Evolutionary conservation across 2,113 vertebrate genomes (phyloP).

Genomic region (Takifugu flavidus): DNA sequence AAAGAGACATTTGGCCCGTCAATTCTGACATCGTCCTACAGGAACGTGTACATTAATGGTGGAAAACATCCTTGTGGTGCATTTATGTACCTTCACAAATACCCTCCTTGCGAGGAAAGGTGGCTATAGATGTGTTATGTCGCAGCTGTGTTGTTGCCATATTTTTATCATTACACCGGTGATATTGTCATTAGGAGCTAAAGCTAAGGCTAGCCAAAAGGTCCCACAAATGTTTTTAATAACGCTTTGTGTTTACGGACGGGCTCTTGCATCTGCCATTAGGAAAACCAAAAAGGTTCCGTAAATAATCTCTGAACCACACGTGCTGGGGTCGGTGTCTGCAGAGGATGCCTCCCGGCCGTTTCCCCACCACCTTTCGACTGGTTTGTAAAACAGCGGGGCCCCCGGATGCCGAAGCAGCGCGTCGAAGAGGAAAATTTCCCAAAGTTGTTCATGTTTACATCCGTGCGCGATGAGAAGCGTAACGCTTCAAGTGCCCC

Average conservation of each 20-base stretch:
- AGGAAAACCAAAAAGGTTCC: not conserved
- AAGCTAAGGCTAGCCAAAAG: not conserved
- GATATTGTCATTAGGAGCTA: not conserved
- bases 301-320: constrained; percentile 1
- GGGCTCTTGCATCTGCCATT: too few species aligned
- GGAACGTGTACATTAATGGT: too few species aligned
- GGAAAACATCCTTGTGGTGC: too few species aligned
- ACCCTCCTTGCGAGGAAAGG: too few species aligned
- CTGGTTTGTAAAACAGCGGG: constrained; percentile 35
- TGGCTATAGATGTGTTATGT: not conserved
- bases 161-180: not conserved
- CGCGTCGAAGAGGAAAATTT: constrained; percentile 19
- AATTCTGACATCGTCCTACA: too few species aligned
- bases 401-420: constrained; percentile 30
- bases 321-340: constrained; percentile 12
- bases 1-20: too few species aligned
- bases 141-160: not conserved
- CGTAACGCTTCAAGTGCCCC: not conserved
- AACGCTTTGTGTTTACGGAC: not conserved
- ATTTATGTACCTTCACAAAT: too few species aligned
- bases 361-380: constrained; percentile 22
- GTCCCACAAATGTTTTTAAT: not conserved
- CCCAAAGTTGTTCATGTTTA: constrained; percentile 46
- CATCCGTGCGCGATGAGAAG: too few species aligned
- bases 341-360: constrained; percentile 33